phyloP scores from a whole-genome alignment of 1,140 invertebrate species.

The Tribolium castaneum region DNA sequence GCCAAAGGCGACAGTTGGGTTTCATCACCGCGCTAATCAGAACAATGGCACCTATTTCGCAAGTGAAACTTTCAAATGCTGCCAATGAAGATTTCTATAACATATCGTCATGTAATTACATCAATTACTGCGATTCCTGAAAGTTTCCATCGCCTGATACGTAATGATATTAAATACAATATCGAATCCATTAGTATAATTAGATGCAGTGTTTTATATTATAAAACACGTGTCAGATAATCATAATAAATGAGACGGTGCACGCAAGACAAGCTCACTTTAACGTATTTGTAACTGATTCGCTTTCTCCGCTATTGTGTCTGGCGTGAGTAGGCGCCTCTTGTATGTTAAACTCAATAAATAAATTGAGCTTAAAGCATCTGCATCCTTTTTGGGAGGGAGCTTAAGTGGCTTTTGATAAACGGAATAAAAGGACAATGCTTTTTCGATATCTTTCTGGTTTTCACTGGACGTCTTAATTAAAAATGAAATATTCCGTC shows the following conservation, averaged over 20 bases:
- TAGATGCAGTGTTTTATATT: conserved; percentile 37
- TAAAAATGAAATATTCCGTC: conserved; percentile 9
- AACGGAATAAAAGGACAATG: background rate
- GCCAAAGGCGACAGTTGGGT: background rate
- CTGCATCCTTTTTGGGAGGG: conserved; percentile 19
- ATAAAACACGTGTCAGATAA: conserved; percentile 40
- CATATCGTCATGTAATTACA: conserved; percentile 5
- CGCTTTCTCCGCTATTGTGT: conserved; percentile 48
- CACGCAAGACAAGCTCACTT: conserved; percentile 39
- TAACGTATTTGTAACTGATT: conserved; percentile 46
- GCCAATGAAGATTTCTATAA: background rate
- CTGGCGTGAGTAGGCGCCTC: conserved; percentile 24
- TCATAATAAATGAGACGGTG: conserved; percentile 40
- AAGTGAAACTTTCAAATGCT: background rate
- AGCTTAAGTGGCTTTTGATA: background rate
- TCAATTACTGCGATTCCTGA: conserved; percentile 8
- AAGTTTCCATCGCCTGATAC: conserved; percentile 31
- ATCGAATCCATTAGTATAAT: conserved; percentile 28
- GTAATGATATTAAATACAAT: conserved; percentile 12
- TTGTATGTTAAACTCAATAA: conserved; percentile 25
- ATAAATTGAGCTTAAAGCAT: conserved; percentile 30
- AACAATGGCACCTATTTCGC: background rate
- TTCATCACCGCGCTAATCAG: background rate
- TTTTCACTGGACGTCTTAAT: background rate
- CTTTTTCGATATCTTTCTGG: background rate